phyloP scores from a whole-genome alignment of 1,140 invertebrate species.

The Tetramorium simillimum region DNA sequence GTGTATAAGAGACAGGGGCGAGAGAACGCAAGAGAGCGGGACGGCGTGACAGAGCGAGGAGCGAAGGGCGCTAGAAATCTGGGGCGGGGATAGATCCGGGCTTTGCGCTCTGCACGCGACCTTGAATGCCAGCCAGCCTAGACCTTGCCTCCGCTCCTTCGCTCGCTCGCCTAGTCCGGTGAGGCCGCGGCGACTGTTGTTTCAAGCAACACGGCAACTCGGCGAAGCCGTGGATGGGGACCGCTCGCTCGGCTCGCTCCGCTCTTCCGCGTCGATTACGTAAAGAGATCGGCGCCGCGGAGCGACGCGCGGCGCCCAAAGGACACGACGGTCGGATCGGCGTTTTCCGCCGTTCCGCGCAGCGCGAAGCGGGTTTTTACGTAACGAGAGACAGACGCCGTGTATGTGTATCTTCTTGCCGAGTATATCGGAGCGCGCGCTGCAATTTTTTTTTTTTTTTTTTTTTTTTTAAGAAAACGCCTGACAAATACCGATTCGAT shows the following conservation, averaged over 20 bases:
- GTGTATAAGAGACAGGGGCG: neutral
- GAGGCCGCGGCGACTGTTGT: slow-evolving; percentile 65
- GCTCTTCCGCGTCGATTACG: slow-evolving; percentile 59
- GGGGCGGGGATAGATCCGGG: slow-evolving; percentile 77
- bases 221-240: too few relatives aligned
- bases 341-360: neutral
- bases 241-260: slow-evolving; percentile 21
- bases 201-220: slow-evolving; percentile 43
- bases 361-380: neutral
- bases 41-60: slow-evolving; percentile 51
- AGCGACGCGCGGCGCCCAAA: neutral
- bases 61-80: slow-evolving; percentile 75
- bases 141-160: slow-evolving; percentile 76
- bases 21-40: slow-evolving; percentile 9
- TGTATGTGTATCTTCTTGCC: neutral
- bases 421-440: neutral
- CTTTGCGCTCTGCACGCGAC: slow-evolving; percentile 78
- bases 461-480: too few relatives aligned
- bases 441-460: too few relatives aligned
- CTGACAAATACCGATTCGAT: neutral
- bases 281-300: slow-evolving; percentile 48
- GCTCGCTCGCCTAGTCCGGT: slow-evolving; percentile 77
- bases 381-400: neutral
- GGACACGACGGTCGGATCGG: neutral
- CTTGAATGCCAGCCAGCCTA: slow-evolving; percentile 79